These are phyloP conservation scores for Griposia aprilina DNA, from an alignment of 2,888 invertebrate species.

Conservation along the genomic window DNA sequence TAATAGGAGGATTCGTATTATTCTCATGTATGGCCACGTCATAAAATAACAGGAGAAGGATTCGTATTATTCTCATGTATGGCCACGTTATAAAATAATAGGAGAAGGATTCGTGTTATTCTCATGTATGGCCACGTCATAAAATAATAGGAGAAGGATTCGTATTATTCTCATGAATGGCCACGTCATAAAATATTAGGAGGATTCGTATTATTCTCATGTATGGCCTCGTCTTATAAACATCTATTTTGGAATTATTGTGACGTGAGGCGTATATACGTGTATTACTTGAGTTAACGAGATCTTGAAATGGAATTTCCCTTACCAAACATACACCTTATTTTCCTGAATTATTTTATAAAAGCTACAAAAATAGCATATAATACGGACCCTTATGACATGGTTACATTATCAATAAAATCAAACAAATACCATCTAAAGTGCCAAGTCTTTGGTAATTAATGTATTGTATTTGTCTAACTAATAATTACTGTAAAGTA, in stretches of 20 bases:
- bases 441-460: slow-evolving; percentile 20
- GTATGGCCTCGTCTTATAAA: background rate
- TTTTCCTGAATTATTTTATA: too few relatives aligned
- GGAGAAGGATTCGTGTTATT: too few relatives aligned
- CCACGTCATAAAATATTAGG: too few relatives aligned
- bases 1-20: too few relatives aligned
- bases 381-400: slow-evolving; percentile 36
- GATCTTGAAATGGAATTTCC: background rate
- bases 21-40: too few relatives aligned
- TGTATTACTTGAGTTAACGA: background rate
- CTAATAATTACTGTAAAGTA: slow-evolving; percentile 44
- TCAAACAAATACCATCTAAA: background rate
- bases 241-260: background rate
- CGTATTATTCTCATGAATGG: too few relatives aligned
- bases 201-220: too few relatives aligned
- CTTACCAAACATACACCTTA: background rate
- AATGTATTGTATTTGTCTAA: background rate
- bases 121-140: too few relatives aligned
- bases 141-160: too few relatives aligned
- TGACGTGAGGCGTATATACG: background rate
- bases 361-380: background rate
- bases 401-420: slow-evolving; percentile 46
- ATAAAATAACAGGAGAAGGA: too few relatives aligned
- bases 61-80: too few relatives aligned
- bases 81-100: too few relatives aligned